Evolutionary conservation across 2,888 invertebrate species (phyloP), one percentile per base, ranked within the genome.

Genomic region (Eudemis profundana): DNA sequence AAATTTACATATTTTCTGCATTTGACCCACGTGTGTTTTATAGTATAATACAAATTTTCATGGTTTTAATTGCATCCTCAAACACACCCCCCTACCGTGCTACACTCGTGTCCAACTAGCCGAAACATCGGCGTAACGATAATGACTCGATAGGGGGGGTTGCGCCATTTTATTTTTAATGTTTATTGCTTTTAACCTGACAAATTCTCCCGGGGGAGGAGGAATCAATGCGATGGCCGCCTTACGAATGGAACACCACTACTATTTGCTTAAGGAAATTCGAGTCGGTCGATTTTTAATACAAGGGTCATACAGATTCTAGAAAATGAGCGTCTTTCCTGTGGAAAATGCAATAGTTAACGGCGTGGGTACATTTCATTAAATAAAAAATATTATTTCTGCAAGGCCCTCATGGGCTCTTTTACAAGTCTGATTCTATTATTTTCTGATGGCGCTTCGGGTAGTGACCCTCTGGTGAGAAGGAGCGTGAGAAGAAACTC

Each of bases 111-210:
- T 23, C 60, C 54, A 61, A 66, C 49, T 66, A 62, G 51, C 57
- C 49, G 60, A 44, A 62, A 62, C 51, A 36, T 54, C 29, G 15
- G 23, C 23, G 36, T 57, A 67, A 67, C 36, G 63, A 69, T 71
- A 68, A 71, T 74, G 71, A 75, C 76, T 75, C 75, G 77, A 77
- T 75, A 73, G 74, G 72, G 83, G 87, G 85, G 85, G 83, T 78
- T 82, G 69, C 82, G 87, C 85, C 89, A 87, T 89, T 89, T 90
- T 90, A 86, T 89, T 89, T 87, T 87, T 90, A 90, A 91, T 91
- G 91, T 86, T 89, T 90, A 88, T 90, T 86, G 81, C 87, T 82
- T 88, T 86, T 87, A 86, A 84, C 83, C 78, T 82, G 86, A 88
- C 88, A 88, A 84, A 85, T 85, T 72, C 78, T 80, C 86, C 81